A percentile compares a stretch with the other conserved stretches of the same genome.
Evolutionary conservation across 1,140 invertebrate genomes (phyloP).

Genomic region (Alviniconcha marisindica): DNA sequence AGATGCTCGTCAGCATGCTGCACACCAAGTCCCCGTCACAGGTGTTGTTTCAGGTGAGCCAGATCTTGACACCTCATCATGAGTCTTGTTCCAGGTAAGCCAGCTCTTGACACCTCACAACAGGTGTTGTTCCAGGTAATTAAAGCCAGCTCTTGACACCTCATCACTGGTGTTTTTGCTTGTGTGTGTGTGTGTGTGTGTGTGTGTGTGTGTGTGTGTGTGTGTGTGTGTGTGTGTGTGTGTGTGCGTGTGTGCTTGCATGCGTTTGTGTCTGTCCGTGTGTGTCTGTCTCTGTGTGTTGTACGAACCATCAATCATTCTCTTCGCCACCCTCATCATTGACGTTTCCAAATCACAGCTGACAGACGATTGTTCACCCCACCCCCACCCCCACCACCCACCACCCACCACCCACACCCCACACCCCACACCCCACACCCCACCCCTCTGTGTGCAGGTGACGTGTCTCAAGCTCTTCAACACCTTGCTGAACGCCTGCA

Average conservation of each 20-base stretch:
- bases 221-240: conserved; percentile 15
- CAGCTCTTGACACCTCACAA: too few species aligned
- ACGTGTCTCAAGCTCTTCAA: conserved; percentile 91
- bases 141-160: too few species aligned
- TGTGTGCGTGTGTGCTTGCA: conserved; percentile 1
- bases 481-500: conserved; percentile 85
- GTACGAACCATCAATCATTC: too few species aligned
- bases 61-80: too few species aligned
- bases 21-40: conserved; percentile 77
- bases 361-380: background rate
- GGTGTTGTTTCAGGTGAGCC: conserved; percentile 68
- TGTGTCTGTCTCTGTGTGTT: conserved; percentile 25
- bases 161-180: conserved; percentile 1
- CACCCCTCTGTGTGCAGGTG: too few species aligned
- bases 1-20: conserved; percentile 92
- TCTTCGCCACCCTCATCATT: too few species aligned
- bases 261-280: conserved; percentile 23
- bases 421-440: too few species aligned
- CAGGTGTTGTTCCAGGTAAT: too few species aligned
- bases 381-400: too few species aligned
- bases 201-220: conserved; percentile 16
- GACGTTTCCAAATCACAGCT: too few species aligned
- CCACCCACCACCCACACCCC: too few species aligned
- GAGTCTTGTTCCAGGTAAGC: too few species aligned
- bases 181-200: conserved; percentile 24